These are phyloP conservation scores for Parapsyche elsis DNA, from an alignment of 1,140 invertebrate genomes.

Conservation along the genomic window DNA sequence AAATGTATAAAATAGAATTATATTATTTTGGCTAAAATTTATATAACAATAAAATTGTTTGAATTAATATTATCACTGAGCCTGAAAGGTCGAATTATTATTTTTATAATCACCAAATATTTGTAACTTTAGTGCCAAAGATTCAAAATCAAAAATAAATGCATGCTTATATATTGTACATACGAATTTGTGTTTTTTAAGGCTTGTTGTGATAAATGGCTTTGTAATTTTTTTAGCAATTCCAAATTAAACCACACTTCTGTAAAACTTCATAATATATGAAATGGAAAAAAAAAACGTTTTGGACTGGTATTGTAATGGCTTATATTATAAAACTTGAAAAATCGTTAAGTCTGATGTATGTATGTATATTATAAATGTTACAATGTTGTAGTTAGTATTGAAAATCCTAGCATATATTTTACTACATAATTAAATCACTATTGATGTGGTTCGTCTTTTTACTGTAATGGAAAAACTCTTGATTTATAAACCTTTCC, in stretches of 20 bases:
- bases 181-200: no score
- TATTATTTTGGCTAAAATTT: no score
- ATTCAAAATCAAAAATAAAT: neutral
- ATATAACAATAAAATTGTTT: no score
- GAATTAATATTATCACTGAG: neutral
- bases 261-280: neutral
- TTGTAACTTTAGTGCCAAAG: neutral
- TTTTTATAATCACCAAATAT: neutral
- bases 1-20: neutral
- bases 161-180: no score
- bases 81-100: neutral
- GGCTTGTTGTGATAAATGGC: no score
- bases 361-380: neutral
- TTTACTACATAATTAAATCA: neutral
- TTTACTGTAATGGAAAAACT: neutral
- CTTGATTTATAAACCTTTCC: neutral
- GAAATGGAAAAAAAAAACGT: neutral
- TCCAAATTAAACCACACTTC: neutral
- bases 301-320: neutral
- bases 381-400: neutral
- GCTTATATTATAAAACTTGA: neutral
- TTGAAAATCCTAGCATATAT: neutral
- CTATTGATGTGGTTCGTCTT: no score
- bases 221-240: neutral
- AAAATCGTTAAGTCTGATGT: neutral